These are phyloP conservation scores for Chrysopa pallens DNA, from an alignment of 1,140 invertebrate genomes.

Conservation along the genomic window DNA sequence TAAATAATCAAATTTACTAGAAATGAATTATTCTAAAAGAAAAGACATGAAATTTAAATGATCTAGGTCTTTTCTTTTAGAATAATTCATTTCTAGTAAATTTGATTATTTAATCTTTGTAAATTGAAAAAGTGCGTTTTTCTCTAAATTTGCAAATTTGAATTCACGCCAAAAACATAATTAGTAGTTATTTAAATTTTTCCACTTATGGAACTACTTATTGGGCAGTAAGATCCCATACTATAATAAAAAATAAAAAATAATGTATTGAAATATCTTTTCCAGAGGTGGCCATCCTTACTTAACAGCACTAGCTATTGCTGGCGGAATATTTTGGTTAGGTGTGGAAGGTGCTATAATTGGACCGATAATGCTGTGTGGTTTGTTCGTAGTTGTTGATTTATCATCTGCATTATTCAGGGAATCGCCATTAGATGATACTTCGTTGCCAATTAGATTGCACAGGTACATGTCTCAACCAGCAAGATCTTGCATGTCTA, in stretches of 20 bases:
- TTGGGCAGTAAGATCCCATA: too few relatives aligned
- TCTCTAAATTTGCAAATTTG: too few relatives aligned
- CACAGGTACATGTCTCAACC: constrained; percentile 5
- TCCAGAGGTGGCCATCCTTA: constrained; percentile 88
- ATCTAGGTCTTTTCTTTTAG: neutral
- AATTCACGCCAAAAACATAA: too few relatives aligned
- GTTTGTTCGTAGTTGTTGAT: constrained; percentile 62
- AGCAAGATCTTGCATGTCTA: too few relatives aligned
- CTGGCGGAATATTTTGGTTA: constrained; percentile 94
- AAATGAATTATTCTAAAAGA: neutral
- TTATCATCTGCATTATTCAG: constrained; percentile 37
- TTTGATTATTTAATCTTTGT: neutral
- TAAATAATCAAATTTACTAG: neutral
- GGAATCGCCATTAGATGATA: constrained; percentile 29
- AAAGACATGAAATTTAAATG: neutral
- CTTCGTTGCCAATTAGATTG: constrained; percentile 19
- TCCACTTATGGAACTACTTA: too few relatives aligned
- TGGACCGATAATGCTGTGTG: constrained; percentile 84
- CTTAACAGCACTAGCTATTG: constrained; percentile 91
- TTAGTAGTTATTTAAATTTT: too few relatives aligned
- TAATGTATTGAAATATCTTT: too few relatives aligned
- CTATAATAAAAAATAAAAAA: too few relatives aligned
- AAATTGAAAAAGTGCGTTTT: neutral
- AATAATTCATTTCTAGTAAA: too few relatives aligned
- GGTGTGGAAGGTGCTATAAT: constrained; percentile 93